phyloP scores from a whole-genome alignment of 2,888 invertebrate species.

The Drosophila antonietae region DNA sequence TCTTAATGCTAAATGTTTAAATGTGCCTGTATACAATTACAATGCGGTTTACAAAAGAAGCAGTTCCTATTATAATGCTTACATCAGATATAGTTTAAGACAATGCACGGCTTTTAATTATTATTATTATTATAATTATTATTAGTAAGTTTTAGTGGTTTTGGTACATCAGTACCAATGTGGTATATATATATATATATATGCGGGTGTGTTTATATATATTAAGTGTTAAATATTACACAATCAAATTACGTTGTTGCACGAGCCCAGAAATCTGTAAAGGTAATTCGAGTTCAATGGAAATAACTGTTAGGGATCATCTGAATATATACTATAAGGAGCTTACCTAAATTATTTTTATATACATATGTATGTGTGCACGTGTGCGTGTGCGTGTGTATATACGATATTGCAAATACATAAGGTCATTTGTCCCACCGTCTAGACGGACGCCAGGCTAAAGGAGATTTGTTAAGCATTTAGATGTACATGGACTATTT shows the following conservation, averaged over 20 bases:
- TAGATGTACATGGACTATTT: conserved; percentile 6
- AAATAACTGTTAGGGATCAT: background rate
- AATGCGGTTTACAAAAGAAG: conserved; percentile 48
- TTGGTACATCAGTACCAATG: conserved; percentile 48
- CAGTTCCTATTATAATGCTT: conserved; percentile 24
- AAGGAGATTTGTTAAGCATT: background rate
- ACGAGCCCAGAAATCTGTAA: conserved; percentile 63
- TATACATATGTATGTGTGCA: conserved; percentile 20
- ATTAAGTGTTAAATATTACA: conserved; percentile 65
- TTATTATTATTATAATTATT: conserved; percentile 1
- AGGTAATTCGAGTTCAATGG: background rate
- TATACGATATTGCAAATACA: conserved; percentile 18
- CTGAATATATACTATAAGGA: too few relatives aligned
- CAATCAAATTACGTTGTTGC: conserved; percentile 67
- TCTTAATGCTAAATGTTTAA: conserved; percentile 63
- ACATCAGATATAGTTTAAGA: conserved; percentile 42
- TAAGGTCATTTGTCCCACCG: conserved; percentile 18
- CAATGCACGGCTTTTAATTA: conserved; percentile 48
- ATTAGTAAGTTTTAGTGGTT: conserved; percentile 23
- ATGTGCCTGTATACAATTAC: conserved; percentile 41
- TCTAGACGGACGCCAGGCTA: conserved; percentile 50
- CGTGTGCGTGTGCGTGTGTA: background rate
- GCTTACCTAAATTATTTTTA: conserved; percentile 43
- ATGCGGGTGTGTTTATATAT: conserved; percentile 5
- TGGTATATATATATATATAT: conserved; percentile 41